Evolutionary conservation across 2,113 vertebrate genomes (phyloP), one percentile per base, ranked within the genome.

Genomic region (Sapajus apella): DNA sequence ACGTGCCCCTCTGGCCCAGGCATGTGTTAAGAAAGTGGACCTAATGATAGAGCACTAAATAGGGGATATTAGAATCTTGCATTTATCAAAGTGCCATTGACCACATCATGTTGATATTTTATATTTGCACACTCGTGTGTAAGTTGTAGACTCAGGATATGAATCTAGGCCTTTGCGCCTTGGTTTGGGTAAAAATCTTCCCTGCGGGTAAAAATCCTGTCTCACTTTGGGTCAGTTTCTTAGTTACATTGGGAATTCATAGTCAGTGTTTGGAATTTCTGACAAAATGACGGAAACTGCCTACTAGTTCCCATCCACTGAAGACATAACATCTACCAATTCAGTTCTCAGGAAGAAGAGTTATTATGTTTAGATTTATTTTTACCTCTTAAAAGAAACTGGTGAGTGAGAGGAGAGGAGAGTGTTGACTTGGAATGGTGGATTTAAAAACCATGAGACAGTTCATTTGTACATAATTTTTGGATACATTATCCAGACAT

Each of bases 361-460:
- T 43, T 80, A 1, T 8, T 64, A 3, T 25, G 30, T 50, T 90
- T 43, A 79, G n/a, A 66, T 79, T 55, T 73, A 17, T 32, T 43
- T 95, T 50, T 84, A 17, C 11, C 21, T 27, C 40, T 23, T 93
- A n/a, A 14, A 43, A 76, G 55, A 77, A 85, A 47, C 8, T 23
- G 3, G 23, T 5, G 17, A 1, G 50, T 17, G 30, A 50, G 37
- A 14, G 14, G 8, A 30, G 1, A 23, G 3, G 8, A 30, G 1
- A 23, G 3, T 40, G 1, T 21, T 70, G 12, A 81, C 58, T 52
- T 76, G n/a, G 35, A 88, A 50, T 56, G 61, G 32, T 16, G 16
- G 16, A 50, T 79, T 88, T 40, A 70, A 58, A 81, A 70, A 82
- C 86, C 86, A 50, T 21, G 55, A 68, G 4, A 47, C 40, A 37